Evolutionary conservation across 2,113 vertebrate species (phyloP), one percentile per base, ranked within the genome.

Genomic region (Craseonycteris thonglongyai): DNA sequence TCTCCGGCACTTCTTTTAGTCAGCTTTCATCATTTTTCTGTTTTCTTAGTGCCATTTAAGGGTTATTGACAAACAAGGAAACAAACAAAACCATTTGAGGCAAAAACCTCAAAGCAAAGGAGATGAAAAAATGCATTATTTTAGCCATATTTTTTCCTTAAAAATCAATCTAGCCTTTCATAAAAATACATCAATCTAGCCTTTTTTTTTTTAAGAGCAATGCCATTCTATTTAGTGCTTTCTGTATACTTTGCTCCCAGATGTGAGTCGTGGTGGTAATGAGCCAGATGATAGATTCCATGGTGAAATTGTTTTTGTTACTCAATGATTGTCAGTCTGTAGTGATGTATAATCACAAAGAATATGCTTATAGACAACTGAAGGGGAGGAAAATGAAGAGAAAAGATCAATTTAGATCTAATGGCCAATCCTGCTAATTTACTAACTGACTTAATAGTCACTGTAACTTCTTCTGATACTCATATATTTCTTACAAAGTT

Each of bases 301-400:
- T 97, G 89, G 96, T 95, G 76, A 93, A 97, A 98, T 95, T 97
- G 90, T 91, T 97, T 92, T 93, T 96, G 87, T 96, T 96, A 98
- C 83, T 96, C 95, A 22, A 54, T 94, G 89, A 93, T 95, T 94
- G 93, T 96, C 95, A 95, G 87, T 21, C 86, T 97, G 88, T 71
- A 96, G 95, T 95, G 94, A 95, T 96, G 40, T 68, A 96, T 90
- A 89, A 95, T 98, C 95, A 94, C 89, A 97, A 90, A 95, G 45
- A 96, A 96, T 88, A 90, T 79, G 63, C 92, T 96, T 98, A 96
- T 92, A 97, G 71, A 94, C 45, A 88, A 68, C 56, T 69, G 93
- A 97, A 97, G 51, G 88, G 89, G 95, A 97, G 94, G 95, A 96
- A 95, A 63, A 91, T 81, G 88, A 93, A 95, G 72, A 81, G 79